Evolutionary conservation across 2,888 invertebrate genomes (phyloP).

Genomic region (Orthosia gothica): DNA sequence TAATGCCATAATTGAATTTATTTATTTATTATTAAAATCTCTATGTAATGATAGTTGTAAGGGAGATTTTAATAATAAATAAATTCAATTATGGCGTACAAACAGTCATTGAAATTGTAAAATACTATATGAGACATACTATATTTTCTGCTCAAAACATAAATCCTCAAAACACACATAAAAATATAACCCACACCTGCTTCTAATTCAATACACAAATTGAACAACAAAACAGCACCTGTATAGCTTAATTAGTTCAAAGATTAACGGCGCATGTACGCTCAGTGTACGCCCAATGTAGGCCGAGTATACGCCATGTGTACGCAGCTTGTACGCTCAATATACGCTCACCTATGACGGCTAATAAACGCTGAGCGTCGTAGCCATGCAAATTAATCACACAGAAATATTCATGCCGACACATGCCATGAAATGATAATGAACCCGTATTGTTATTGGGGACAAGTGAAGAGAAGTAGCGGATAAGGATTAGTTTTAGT

Average conservation of each 20-base stretch:
- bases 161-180: background rate
- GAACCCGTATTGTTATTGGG: constrained; percentile 81
- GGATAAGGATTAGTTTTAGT: constrained; percentile 11
- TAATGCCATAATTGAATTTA: no score
- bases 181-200: constrained; percentile 39
- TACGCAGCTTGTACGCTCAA: constrained; percentile 36
- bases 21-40: no score
- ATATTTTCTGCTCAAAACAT: background rate
- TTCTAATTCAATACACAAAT: constrained; percentile 27
- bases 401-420: constrained; percentile 90
- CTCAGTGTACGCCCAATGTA: constrained; percentile 20
- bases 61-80: no score
- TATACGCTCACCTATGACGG: constrained; percentile 73
- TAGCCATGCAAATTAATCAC: constrained; percentile 88
- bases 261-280: constrained; percentile 55
- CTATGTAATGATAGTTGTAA: no score
- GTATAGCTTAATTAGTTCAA: constrained; percentile 58
- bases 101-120: background rate
- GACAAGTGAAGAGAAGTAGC: constrained; percentile 60
- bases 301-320: constrained; percentile 7
- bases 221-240: constrained; percentile 29
- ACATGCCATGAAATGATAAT: constrained; percentile 91
- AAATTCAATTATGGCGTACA: no score
- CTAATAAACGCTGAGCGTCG: constrained; percentile 83
- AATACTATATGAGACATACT: background rate